A percentile compares a stretch with the other conserved stretches of the same genome.
These are phyloP conservation scores for Ophion ellenae DNA, from an alignment of 2,888 invertebrate species.

Conservation along the genomic window DNA sequence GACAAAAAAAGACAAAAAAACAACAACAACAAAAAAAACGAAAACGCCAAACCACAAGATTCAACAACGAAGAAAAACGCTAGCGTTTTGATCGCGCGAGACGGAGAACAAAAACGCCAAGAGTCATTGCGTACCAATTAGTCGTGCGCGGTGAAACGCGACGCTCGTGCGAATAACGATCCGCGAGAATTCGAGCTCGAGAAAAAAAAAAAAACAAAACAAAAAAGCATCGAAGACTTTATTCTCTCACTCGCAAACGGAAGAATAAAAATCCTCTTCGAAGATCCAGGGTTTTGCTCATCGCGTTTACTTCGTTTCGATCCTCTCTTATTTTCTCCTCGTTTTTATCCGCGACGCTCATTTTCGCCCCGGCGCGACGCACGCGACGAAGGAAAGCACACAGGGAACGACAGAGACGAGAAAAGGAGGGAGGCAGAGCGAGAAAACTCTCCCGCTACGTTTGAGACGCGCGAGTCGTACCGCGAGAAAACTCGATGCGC, in stretches of 20 bases:
- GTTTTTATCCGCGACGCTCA: conserved; percentile 13
- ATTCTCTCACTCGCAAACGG: conserved; percentile 25
- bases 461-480: conserved; percentile 39
- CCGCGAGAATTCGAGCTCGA: conserved; percentile 17
- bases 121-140: conserved; percentile 28
- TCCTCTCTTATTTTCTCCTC: conserved; percentile 43
- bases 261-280: conserved; percentile 6
- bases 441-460: conserved; percentile 44
- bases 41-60: not conserved
- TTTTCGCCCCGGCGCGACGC: conserved; percentile 29
- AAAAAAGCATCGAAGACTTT: not conserved
- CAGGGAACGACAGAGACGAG: conserved; percentile 24
- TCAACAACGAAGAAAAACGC: conserved; percentile 23
- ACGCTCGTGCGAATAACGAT: conserved; percentile 3
- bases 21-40: not conserved
- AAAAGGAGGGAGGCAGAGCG: conserved; percentile 36
- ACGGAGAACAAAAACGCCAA: conserved; percentile 12
- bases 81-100: conserved; percentile 24
- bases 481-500: conserved; percentile 39
- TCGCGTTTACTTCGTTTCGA: conserved; percentile 34
- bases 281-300: conserved; percentile 26
- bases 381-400: conserved; percentile 34
- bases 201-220: conserved; percentile 1
- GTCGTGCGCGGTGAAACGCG: conserved; percentile 6
- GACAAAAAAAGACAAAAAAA: conserved; percentile 1